Conservation (phyloP, 2,888 invertebrate genomes). For the Conomelus anceps region DNA sequence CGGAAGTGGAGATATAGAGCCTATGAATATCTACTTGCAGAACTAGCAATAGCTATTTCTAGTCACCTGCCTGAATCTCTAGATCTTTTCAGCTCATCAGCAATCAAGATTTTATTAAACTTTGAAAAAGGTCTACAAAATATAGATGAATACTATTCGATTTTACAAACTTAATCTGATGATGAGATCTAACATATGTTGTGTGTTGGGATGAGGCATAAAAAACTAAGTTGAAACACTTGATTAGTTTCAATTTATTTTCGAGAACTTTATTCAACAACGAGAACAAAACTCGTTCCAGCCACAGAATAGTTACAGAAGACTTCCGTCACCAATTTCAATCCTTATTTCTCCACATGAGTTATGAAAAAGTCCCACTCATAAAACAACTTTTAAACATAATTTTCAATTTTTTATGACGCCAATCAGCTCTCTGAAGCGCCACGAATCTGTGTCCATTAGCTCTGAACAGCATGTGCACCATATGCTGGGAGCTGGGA, state of each 20-base stretch:
- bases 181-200: background rate
- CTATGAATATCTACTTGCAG: too few relatives aligned
- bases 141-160: too few relatives aligned
- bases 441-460: background rate
- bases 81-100: too few relatives aligned
- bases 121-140: too few relatives aligned
- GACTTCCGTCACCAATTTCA: background rate
- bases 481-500: background rate
- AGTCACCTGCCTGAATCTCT: too few relatives aligned
- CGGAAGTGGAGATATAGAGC: too few relatives aligned
- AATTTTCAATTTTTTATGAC: background rate
- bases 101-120: too few relatives aligned
- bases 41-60: too few relatives aligned
- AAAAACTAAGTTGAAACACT: background rate
- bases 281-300: background rate
- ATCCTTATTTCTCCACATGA: background rate
- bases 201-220: background rate
- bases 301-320: background rate
- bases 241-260: background rate
- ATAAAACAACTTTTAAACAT: background rate
- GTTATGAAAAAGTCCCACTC: background rate
- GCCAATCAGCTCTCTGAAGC: background rate
- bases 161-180: too few relatives aligned
- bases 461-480: background rate
- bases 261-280: background rate